These are phyloP conservation scores for Chaenogobius annularis DNA, from an alignment of 2,113 vertebrate genomes.

Conservation along the genomic window DNA sequence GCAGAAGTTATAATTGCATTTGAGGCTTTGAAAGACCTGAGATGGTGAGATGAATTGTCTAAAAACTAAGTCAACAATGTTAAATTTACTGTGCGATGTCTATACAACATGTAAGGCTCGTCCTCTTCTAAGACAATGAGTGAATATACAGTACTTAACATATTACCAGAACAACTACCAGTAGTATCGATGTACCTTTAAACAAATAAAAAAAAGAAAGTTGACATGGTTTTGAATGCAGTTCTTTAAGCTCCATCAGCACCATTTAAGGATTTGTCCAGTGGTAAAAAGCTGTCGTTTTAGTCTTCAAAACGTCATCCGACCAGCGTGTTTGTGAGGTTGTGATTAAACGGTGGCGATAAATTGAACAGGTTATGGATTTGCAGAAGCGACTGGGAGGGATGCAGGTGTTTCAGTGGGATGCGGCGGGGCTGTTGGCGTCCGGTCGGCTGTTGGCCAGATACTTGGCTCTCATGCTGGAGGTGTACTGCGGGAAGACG, in stretches of 20 bases:
- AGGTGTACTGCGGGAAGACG: constrained; percentile 87
- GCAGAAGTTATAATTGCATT: background rate
- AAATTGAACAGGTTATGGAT: background rate
- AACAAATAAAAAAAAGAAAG: constrained; percentile 24
- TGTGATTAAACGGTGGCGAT: background rate
- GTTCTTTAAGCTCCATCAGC: constrained; percentile 17
- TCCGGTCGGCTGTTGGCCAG: constrained; percentile 90
- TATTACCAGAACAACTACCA: constrained; percentile 26
- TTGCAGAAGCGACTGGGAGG: constrained; percentile 13
- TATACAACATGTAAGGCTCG: constrained; percentile 32
- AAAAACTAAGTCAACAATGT: background rate
- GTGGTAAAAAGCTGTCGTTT: constrained; percentile 9
- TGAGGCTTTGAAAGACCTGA: constrained; percentile 19
- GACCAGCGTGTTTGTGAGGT: background rate
- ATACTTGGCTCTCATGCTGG: constrained; percentile 99
- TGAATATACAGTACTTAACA: constrained; percentile 47
- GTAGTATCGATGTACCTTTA: constrained; percentile 33
- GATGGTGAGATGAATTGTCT: constrained; percentile 14
- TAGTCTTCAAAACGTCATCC: constrained; percentile 7
- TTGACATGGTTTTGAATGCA: constrained; percentile 3
- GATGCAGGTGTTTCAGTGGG: constrained; percentile 71
- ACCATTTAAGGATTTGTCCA: constrained; percentile 13
- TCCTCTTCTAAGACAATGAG: constrained; percentile 9
- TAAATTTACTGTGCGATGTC: background rate
- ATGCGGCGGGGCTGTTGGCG: constrained; percentile 73